phyloP scores from a whole-genome alignment of 2,113 vertebrate species.

The Semnornis frantzii region DNA sequence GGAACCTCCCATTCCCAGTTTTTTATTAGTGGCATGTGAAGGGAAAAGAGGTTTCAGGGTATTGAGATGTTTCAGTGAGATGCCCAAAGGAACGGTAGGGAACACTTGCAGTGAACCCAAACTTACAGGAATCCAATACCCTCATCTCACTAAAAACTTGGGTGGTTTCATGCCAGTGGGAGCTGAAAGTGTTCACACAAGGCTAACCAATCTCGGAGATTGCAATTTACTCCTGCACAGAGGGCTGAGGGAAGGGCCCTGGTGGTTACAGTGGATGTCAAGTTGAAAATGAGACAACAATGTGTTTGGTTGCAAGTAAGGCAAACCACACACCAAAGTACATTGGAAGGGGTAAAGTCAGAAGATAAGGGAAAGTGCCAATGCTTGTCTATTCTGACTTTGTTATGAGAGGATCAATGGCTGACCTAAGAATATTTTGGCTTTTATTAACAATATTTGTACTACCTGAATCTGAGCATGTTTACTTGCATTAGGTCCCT shows the following conservation, averaged over 20 bases:
- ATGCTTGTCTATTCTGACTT: neutral
- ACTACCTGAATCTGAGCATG: neutral
- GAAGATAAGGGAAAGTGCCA: neutral
- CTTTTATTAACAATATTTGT: neutral
- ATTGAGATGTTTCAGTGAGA: neutral
- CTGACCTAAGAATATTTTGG: neutral
- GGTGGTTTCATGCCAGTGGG: conserved; percentile 3
- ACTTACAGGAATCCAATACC: neutral
- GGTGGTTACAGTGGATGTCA: neutral
- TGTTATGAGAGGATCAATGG: neutral
- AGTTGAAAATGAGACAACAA: neutral
- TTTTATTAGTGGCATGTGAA: neutral
- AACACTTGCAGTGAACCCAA: conserved; percentile 16
- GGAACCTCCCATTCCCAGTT: neutral
- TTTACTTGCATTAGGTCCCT: neutral
- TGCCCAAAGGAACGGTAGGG: neutral
- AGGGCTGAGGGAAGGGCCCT: neutral
- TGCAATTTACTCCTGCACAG: conserved; percentile 17
- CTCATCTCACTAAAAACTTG: neutral
- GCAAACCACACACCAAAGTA: neutral
- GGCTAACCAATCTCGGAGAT: neutral
- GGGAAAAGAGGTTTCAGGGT: neutral
- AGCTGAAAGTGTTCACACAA: conserved; percentile 32
- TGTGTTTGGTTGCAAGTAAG: neutral
- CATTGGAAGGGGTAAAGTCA: neutral